These are phyloP conservation scores for Notarius quadriscutis DNA, from an alignment of 2,113 vertebrate genomes.

Conservation along the genomic window DNA sequence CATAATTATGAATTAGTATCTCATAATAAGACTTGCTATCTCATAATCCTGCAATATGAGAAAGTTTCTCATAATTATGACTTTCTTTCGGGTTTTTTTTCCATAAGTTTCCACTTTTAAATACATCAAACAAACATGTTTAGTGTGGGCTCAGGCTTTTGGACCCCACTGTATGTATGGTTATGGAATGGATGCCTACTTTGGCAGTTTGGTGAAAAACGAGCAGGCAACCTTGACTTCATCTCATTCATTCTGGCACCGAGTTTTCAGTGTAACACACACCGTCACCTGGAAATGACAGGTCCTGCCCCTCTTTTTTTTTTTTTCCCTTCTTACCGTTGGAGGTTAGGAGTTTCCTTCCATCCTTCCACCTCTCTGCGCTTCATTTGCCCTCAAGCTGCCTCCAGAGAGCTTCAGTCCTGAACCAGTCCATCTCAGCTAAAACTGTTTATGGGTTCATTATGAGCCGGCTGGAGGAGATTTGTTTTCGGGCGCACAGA, in stretches of 20 bases:
- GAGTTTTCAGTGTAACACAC: not conserved
- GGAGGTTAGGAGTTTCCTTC: not conserved
- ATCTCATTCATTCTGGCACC: not conserved
- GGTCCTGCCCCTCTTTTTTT: slow-evolving; percentile 9
- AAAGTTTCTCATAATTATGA: no score
- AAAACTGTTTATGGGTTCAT: not conserved
- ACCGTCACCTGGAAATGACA: slow-evolving; percentile 34
- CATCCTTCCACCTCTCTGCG: not conserved
- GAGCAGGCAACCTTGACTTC: not conserved
- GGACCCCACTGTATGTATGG: not conserved
- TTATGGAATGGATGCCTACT: not conserved
- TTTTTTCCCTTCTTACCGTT: not conserved
- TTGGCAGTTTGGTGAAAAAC: not conserved
- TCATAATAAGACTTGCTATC: no score
- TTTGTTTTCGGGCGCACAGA: slow-evolving; percentile 62
- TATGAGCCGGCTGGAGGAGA: slow-evolving; percentile 66
- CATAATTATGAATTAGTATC: no score
- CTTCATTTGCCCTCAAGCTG: not conserved
- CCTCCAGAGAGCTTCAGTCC: not conserved
- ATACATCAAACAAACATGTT: not conserved
- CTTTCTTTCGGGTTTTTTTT: no score
- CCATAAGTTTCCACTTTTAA: no score
- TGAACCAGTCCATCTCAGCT: not conserved
- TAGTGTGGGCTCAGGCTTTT: not conserved
- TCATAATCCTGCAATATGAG: no score